Base-by-base conservation (phyloP, 2,888 invertebrate genomes). In the Ischnus inquisitorius region DNA sequence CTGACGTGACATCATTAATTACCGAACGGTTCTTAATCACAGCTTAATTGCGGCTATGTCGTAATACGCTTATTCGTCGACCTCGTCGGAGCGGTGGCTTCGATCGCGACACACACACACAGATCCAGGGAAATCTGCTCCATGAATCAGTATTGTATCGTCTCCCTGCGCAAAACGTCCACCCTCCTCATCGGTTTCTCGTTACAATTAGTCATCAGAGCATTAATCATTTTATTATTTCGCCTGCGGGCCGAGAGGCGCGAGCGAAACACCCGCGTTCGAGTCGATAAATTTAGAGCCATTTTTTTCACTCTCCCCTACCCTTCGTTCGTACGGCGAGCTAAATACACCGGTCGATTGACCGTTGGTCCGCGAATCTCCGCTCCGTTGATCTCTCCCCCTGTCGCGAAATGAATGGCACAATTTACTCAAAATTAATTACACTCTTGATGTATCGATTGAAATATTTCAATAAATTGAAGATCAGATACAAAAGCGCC, bases 201-300 rank as follows among this genome's bases (percentile, higher is more conserved):
- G 76, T 81, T 57, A 76, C 76, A 71, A 76, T 76, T 76, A 81
- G 65, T 65, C 64, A 22, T 67, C 43, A 28, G 16, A 19, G 39
- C 65, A 72, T 82, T 77, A 82, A 71, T 82, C 77, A 82, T 57
- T 76, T 65, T 76, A 75, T 68, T 68, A 74, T 81, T 43, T 43
- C 64, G 51, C 69, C 57, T 71, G 19, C 12, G 19, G 43, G 43
- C 3, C 16, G 16, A 39, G 12, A 12, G 10, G 62, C 28, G 19
- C 3, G 34, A 22, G 22, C 43, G 12, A 12, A 14, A 16, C 22
- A 6, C 25, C 16, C 34, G 64, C 39, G 60, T 28, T 62, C 41
- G 3, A 62, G 22, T 57, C 71, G 25, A 77, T 48, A 19, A 77
- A 71, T 19, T 77, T 71, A 25, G 60, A 34, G 46, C 43, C 41